Base-by-base conservation (phyloP, 1,140 invertebrate genomes). In the Carcinoscorpius rotundicauda region DNA sequence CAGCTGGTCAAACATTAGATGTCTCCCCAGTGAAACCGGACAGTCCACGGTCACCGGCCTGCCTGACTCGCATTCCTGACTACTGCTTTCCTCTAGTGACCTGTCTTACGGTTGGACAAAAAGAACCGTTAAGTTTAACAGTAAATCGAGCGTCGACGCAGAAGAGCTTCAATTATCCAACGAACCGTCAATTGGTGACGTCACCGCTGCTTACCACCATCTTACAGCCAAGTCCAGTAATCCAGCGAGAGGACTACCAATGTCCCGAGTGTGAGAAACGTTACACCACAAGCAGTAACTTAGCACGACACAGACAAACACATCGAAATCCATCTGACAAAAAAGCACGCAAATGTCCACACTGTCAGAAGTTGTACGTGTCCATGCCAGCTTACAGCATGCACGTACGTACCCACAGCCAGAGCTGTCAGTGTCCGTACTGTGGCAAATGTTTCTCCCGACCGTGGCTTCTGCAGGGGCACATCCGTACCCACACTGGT, bases 301-400 rank as follows among this genome's bases (percentile, higher is more conserved):
- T 97, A 58, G 91, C 91, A 0, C 80, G 93, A 59, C 93, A 97
- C 79, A 85, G 92, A 68, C 93, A 96, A 78, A 94, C 89, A 0
- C 91, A 96, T 76, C 80, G 90, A 51, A 89, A 87, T 55, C 81
- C 90, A 29, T 86, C 85, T 49, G 89, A 91, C 72, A 57, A 66
- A 29, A 69, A 60, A 49, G 55, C 67, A 49, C 68, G 68, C 29
- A 63, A 60, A 51, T 69, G 68, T 52, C 68, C 68, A 11, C 67
- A 69, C 57, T 69, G 68, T 52, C 68, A 69, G 29, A 66, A 66
- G 63, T 53, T 66, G 4, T 69, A 69, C 62, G 68, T 69, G 4
- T 69, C 68, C 48, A 58, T 60, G 8, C 68, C 68, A 6, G 68
- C 68, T 10, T 60, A 64, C 48, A 66, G 58, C 67, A 69, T 69